These are phyloP conservation scores for Rallus crepitans DNA, from an alignment of 2,797 vertebrate genomes.

Conservation along the genomic window DNA sequence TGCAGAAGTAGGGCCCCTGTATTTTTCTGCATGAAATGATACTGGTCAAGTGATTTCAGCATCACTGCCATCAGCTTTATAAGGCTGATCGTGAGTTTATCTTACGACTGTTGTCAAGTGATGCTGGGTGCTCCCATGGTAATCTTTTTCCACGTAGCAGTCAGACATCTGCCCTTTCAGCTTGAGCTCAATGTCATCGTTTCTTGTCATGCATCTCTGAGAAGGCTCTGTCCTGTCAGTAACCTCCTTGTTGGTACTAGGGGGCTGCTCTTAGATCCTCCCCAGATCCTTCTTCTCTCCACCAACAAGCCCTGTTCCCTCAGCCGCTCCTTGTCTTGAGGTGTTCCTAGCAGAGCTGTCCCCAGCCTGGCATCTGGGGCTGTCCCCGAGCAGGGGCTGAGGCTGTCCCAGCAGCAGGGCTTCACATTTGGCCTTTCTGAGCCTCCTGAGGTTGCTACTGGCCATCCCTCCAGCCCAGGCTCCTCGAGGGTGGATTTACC, in stretches of 20 bases:
- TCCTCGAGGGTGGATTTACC: not conserved
- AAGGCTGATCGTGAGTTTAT: not conserved
- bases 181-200: not conserved
- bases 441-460: not conserved
- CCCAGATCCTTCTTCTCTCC: not conserved
- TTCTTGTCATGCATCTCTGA: rapidly evolving
- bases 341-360: not conserved
- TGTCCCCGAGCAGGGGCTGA: not conserved
- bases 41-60: not conserved
- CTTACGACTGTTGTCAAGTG: not conserved
- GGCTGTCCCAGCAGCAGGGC: not conserved
- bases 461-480: not conserved
- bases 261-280: not conserved
- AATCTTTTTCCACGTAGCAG: not conserved
- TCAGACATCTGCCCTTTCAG: not conserved
- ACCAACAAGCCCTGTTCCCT: not conserved
- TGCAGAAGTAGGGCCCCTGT: not conserved
- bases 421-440: not conserved
- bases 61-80: not conserved
- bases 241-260: not conserved
- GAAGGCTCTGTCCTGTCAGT: not conserved
- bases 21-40: not conserved
- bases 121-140: not conserved
- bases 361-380: not conserved
- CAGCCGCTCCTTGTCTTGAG: rapidly evolving